A percentile compares a stretch with the other conserved stretches of the same genome.
Conservation (phyloP, 2,797 vertebrate species). For the Acomys russatus region DNA sequence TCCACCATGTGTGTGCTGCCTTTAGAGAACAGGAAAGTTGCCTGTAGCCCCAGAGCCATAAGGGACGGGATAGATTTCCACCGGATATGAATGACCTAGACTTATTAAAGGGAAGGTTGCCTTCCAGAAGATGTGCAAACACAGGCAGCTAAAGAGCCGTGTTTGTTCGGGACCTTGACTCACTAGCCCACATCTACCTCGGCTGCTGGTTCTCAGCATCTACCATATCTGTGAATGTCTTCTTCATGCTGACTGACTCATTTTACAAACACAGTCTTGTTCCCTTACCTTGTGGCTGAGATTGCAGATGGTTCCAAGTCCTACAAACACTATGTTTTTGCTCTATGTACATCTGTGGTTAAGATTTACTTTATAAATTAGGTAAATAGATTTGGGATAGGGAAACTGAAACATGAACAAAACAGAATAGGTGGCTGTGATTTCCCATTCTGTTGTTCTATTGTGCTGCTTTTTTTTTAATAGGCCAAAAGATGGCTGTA, state of each 20-base stretch:
- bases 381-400: neutral
- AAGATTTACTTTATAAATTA: neutral
- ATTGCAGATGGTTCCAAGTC: neutral
- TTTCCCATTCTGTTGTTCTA: neutral
- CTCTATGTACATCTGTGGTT: neutral
- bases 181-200: neutral
- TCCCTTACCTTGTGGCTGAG: neutral
- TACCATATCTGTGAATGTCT: neutral
- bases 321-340: neutral
- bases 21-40: neutral
- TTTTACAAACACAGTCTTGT: neutral
- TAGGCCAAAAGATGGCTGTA: neutral
- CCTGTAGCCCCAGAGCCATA: no score
- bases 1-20: neutral
- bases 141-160: neutral
- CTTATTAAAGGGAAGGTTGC: neutral
- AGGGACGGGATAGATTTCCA: neutral
- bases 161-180: neutral
- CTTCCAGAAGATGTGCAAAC: neutral
- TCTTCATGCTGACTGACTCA: neutral
- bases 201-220: neutral
- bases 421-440: neutral
- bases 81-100: neutral
- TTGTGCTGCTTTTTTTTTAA: neutral
- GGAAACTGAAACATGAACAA: neutral